A percentile compares a stretch with the other conserved stretches of the same genome.
phyloP scores from a whole-genome alignment of 53 echinoderm and acorn worm species.

The Echinarachnius parma region DNA sequence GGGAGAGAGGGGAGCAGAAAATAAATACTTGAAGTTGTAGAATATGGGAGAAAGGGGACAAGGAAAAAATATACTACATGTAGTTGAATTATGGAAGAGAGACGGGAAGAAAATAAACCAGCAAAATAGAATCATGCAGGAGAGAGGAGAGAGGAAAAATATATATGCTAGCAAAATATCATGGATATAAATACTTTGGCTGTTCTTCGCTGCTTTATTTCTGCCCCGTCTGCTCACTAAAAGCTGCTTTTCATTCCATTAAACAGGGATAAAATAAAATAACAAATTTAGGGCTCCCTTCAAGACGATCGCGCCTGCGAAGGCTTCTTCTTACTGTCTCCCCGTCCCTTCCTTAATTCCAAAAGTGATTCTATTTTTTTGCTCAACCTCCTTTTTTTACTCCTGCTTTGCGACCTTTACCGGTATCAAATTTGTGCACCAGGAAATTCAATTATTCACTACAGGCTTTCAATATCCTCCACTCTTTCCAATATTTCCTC shows the following conservation, averaged over 20 bases:
- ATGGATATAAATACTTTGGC: constrained; percentile 21
- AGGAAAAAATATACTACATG: background rate
- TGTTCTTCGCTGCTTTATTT: constrained; percentile 14
- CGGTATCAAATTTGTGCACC: constrained; percentile 49
- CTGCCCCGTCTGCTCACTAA: constrained; percentile 43
- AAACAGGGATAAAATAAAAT: constrained; percentile 44
- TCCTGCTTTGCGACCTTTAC: constrained; percentile 37
- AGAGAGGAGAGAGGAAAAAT: background rate
- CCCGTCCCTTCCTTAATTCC: constrained; percentile 12
- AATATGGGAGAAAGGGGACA: background rate
- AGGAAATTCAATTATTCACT: constrained; percentile 48
- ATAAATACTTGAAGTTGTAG: no score
- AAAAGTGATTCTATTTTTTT: constrained; percentile 27
- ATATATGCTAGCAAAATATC: constrained; percentile 11
- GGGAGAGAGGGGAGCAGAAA: constrained; percentile 13
- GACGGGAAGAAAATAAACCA: constrained; percentile 4
- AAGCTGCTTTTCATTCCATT: constrained; percentile 49
- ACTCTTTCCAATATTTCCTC: constrained; percentile 7
- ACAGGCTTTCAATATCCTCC: constrained; percentile 39
- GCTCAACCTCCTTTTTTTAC: constrained; percentile 29
- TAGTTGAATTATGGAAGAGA: no score
- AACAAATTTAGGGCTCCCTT: constrained; percentile 48
- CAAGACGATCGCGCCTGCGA: constrained; percentile 42
- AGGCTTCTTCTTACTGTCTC: constrained; percentile 48
- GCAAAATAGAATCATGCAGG: no score